Evolutionary conservation across 2,888 invertebrate species (phyloP).

Genomic region (Rhorus exstirpatorius): DNA sequence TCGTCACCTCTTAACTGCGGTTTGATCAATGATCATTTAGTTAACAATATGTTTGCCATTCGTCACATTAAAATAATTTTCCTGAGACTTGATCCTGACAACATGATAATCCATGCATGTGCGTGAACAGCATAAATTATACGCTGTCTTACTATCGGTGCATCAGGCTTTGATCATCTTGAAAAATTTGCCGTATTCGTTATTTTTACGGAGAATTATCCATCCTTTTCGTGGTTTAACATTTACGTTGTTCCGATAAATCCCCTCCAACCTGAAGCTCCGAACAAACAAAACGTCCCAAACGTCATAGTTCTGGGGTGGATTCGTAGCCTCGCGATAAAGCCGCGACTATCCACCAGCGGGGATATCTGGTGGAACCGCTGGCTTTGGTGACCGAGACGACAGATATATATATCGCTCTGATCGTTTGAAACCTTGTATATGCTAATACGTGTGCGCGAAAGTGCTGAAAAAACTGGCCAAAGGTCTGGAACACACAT

Average conservation of each 20-base stretch:
- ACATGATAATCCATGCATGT: too few species aligned
- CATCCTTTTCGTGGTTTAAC: not conserved
- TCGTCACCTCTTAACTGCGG: too few species aligned
- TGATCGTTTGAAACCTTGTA: conserved; percentile 34
- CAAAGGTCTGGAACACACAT: conserved; percentile 26
- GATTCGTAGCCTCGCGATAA: conserved; percentile 57
- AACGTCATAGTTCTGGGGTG: conserved; percentile 16
- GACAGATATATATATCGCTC: conserved; percentile 22
- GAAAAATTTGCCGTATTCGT: not conserved
- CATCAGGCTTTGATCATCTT: too few species aligned
- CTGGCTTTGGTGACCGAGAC: conserved; percentile 19
- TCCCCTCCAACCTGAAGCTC: conserved; percentile 2
- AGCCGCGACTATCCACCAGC: conserved; percentile 26
- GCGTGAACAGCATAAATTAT: too few species aligned
- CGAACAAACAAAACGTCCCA: conserved; percentile 17
- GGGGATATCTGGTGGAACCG: too few species aligned
- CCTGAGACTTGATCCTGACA: too few species aligned
- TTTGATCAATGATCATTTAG: too few species aligned
- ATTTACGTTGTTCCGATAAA: not conserved
- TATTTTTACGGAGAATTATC: not conserved
- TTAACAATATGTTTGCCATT: too few species aligned
- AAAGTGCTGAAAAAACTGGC: conserved; percentile 31
- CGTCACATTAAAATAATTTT: too few species aligned
- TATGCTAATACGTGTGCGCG: conserved; percentile 58
- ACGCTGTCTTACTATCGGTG: too few species aligned